Percentiles rank a stretch among this genome's conserved stretches.
Evolutionary conservation across 2,888 invertebrate genomes (phyloP).

Genomic region (Tetanocera ferruginea): DNA sequence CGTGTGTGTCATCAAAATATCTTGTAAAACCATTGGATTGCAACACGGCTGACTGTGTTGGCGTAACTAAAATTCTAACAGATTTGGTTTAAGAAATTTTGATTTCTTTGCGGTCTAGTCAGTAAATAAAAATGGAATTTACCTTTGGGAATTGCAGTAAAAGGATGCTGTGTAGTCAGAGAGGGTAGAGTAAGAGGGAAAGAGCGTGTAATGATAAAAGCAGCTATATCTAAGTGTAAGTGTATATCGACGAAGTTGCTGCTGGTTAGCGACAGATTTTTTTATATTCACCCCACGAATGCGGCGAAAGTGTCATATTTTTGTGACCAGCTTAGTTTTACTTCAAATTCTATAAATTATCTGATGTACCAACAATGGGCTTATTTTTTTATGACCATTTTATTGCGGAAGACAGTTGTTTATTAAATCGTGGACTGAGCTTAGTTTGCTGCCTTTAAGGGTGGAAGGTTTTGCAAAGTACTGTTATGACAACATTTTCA

Average conservation of each 20-base stretch:
- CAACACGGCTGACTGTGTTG: neutral
- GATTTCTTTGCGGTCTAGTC: neutral
- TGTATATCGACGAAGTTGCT: neutral
- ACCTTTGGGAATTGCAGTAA: neutral
- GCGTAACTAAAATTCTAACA: neutral
- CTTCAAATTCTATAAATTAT: neutral
- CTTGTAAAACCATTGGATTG: slow-evolving; percentile 10
- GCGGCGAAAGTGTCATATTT: neutral
- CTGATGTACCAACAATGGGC: no score
- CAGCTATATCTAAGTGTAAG: neutral
- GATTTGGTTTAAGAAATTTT: neutral
- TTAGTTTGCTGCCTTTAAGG: no score
- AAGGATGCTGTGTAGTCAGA: neutral
- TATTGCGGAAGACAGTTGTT: no score
- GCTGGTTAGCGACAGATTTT: neutral
- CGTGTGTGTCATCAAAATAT: slow-evolving; percentile 23
- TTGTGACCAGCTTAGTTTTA: neutral
- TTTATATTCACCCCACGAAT: neutral
- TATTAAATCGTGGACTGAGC: no score
- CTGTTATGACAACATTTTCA: no score
- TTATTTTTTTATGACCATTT: no score
- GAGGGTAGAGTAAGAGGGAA: neutral
- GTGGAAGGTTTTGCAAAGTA: no score
- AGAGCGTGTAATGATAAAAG: neutral
- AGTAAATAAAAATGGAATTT: slow-evolving; percentile 2